Evolutionary conservation across 2,113 vertebrate species (phyloP), one percentile per base, ranked within the genome.

Genomic region (Xyliphius kryptos): DNA sequence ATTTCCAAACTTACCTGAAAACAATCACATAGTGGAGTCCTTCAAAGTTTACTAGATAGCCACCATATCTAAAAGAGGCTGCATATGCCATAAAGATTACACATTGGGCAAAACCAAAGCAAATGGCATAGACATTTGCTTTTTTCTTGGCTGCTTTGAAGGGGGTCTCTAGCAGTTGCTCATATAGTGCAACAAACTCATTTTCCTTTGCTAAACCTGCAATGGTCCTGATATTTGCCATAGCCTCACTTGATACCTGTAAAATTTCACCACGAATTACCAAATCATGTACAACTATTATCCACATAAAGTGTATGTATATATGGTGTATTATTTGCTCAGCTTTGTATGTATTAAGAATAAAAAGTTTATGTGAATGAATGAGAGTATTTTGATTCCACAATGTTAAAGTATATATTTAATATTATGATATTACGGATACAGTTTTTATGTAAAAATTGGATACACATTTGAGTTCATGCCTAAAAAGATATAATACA

Each of bases 171-270:
- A 89, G 77, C 69, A 81, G 73, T 56, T 81, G 17, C 47, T 88
- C 81, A 40, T 83, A 89, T 2, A 62, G 70, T 36, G 76, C 68
- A 41, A 88, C 84, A 81, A 88, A 89, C 10, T 69, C 56, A 9
- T 32, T 74, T 69, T 89, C 88, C 71, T 84, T 89, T 44, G 77
- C 78, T 47, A 89, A 73, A 10, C 88, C 86, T 22, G 88, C 88
- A 36, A 89, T 77, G 6, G 88, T 89, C 64, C 88, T 80, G 69
- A 89, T 89, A 74, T 89, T 88, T 51, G 69, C 6, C 32, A 89
- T 72, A 57, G 85, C 84, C 61, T 89, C 88, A 73, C 83, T 77
- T 16, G 86, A 86, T n/a, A 89, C 81, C 88, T 89, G 74, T 13
- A 12, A 22, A 14, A n/a, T n/a, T n/a, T n/a, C n/a, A n/a, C n/a